Evolutionary conservation across 2,113 vertebrate species (phyloP), one percentile per base, ranked within the genome.

Genomic region (Vicugna pacos): DNA sequence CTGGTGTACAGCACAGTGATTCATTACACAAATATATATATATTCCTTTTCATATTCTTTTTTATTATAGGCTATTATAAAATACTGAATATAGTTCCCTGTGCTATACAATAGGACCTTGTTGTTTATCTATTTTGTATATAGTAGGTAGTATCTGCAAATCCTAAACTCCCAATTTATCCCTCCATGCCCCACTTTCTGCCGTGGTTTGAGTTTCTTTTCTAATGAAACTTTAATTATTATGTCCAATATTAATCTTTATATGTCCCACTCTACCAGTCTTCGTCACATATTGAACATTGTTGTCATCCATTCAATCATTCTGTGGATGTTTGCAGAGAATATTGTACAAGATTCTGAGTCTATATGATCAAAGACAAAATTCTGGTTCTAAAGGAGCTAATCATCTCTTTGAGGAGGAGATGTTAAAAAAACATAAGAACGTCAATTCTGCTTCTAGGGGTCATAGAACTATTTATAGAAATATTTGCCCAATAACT

Each of bases 401-500:
- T 84, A 83, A 48, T 32, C 10, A 50, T 70, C 6, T 89, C 22
- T 94, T 73, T 67, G 8, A 91, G 46, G 10, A 94, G 3, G 16
- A 89, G 38, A 48, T 42, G 3, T 69, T 72, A 69, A 42, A 30
- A 26, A 20, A 48, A 35, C 54, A 91, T 54, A 70, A 38, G 70
- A 30, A 72, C 32, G 13, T 17, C 26, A 77, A 30, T 95, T 87
- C 56, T 91, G 58, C 20, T 46, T 95, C 38, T 38, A 83, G 22
- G 12, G 15, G 6, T 70, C 58, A 85, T n/a, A 64, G 13, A 93
- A 76, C 8, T 81, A 52, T 50, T 89, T 64, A 60, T 77, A 82
- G 35, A 96, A 88, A 70, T 52, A 93, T 42, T 80, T 89, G 9
- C 42, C 30, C 26, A 75, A 48, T 80, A 94, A 67, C 5, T 70